Conservation (phyloP, 2,888 invertebrate species). For the Tanytarsus gracilentus region DNA sequence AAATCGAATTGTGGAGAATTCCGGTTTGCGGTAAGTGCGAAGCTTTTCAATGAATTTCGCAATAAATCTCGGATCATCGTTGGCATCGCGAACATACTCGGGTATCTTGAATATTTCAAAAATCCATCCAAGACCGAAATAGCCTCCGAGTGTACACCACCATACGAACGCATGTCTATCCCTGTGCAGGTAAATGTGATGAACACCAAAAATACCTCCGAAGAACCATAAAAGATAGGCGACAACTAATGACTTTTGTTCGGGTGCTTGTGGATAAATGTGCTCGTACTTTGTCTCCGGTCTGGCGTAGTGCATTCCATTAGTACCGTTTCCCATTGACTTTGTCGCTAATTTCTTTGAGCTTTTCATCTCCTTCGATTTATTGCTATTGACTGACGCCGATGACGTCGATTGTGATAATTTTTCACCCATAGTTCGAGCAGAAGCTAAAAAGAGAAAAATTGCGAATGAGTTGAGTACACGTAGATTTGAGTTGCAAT, state of each 20-base stretch:
- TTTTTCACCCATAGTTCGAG: conserved; percentile 27
- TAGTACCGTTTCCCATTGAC: neutral
- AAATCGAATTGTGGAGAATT: conserved; percentile 70
- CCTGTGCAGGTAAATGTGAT: conserved; percentile 82
- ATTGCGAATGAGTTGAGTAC: no score
- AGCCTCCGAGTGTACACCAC: conserved; percentile 78
- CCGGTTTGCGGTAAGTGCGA: conserved; percentile 60
- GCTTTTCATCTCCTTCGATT: conserved; percentile 8
- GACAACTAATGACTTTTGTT: conserved; percentile 51
- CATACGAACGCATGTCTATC: conserved; percentile 86
- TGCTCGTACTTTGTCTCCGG: conserved; percentile 23
- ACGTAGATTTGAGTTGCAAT: no score
- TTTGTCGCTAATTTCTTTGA: conserved; percentile 2
- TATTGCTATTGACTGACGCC: neutral
- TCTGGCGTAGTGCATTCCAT: conserved; percentile 2
- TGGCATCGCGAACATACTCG: conserved; percentile 73
- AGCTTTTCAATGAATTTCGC: conserved; percentile 55
- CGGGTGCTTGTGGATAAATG: conserved; percentile 26
- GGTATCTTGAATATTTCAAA: conserved; percentile 77
- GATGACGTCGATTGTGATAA: neutral
- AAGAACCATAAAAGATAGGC: conserved; percentile 81
- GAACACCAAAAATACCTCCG: conserved; percentile 80
- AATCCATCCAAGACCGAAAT: conserved; percentile 76
- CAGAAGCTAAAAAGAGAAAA: no score
- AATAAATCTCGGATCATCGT: conserved; percentile 61